Conservation (phyloP, 2,113 vertebrate genomes). For the Pantherophis guttatus region DNA sequence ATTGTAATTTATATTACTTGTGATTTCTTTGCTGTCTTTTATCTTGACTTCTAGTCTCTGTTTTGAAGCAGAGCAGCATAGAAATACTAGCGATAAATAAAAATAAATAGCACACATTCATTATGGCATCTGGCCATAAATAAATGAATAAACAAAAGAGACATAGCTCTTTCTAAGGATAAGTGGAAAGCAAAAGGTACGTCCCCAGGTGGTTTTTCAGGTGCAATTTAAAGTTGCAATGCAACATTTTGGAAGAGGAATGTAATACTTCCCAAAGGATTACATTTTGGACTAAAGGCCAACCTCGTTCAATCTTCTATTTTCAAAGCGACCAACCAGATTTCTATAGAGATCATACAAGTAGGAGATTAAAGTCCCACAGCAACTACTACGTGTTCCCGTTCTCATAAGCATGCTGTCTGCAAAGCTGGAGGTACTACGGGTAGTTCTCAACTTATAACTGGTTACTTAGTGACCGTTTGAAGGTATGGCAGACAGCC, state of each 20-base stretch:
- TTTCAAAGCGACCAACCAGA: neutral
- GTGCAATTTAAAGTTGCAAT: neutral
- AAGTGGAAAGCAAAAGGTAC: neutral
- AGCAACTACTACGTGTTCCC: neutral
- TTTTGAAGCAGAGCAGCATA: neutral
- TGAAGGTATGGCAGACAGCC: neutral
- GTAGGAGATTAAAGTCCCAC: neutral
- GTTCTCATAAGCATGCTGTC: neutral
- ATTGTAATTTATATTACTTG: neutral
- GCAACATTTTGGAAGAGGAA: neutral
- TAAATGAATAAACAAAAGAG: neutral
- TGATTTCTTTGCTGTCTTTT: neutral
- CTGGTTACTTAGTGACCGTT: neutral
- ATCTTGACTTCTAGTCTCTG: neutral
- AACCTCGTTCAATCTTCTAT: neutral
- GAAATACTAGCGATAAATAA: neutral
- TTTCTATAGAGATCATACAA: neutral
- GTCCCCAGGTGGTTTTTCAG: neutral
- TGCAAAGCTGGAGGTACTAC: neutral
- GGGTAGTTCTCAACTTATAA: neutral
- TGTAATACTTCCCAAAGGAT: neutral
- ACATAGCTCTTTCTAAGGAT: neutral
- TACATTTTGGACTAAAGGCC: neutral
- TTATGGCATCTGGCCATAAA: neutral
- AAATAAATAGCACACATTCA: neutral